These are phyloP conservation scores for Agonopterix heracliana DNA, from an alignment of 2,888 invertebrate genomes.

Conservation along the genomic window DNA sequence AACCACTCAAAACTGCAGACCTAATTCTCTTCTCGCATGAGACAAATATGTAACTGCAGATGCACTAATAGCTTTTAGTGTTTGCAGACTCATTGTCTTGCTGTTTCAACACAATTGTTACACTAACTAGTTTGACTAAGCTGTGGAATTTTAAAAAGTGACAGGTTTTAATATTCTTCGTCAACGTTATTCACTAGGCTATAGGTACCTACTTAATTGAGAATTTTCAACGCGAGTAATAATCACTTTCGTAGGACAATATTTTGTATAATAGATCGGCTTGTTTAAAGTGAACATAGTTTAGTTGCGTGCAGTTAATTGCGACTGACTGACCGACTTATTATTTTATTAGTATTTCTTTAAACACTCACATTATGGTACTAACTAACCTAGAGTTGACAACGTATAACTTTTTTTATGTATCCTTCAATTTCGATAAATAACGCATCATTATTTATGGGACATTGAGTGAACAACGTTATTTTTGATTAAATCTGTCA, in stretches of 20 bases:
- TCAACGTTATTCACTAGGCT: too few species aligned
- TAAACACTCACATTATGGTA: constrained; percentile 6
- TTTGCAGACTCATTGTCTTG: neutral
- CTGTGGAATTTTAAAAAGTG: too few species aligned
- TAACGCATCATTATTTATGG: too few species aligned
- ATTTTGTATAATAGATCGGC: constrained; percentile 11
- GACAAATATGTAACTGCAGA: constrained; percentile 32
- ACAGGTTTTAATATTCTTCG: too few species aligned
- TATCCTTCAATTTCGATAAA: too few species aligned
- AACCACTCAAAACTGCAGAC: constrained; percentile 42
- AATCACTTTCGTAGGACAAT: neutral
- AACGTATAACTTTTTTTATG: too few species aligned
- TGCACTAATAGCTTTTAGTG: constrained; percentile 21
- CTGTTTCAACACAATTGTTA: neutral
- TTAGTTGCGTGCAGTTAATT: constrained; percentile 23
- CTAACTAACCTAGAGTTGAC: too few species aligned
- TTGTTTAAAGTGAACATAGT: constrained; percentile 24
- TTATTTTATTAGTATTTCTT: constrained; percentile 21
- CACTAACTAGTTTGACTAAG: neutral
- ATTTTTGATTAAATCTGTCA: too few species aligned
- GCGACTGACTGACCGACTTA: constrained; percentile 33
- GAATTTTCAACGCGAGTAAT: neutral
- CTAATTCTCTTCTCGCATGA: constrained; percentile 52
- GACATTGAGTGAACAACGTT: too few species aligned
- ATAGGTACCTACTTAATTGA: neutral